Conservation (phyloP, 2,113 vertebrate species). For the Cyprinodon brontotheroides region DNA sequence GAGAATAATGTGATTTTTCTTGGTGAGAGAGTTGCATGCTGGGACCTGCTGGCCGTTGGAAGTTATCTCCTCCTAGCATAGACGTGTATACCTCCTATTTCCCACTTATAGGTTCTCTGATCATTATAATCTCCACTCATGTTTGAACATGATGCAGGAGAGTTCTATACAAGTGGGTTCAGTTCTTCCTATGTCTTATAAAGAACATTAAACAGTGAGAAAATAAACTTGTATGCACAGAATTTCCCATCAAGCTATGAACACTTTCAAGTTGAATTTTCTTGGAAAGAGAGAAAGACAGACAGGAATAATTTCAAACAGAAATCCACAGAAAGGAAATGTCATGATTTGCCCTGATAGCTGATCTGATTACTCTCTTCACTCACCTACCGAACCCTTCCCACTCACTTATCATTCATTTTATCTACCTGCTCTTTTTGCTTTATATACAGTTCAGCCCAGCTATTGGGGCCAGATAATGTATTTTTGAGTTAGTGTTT, state of each 20-base stretch:
- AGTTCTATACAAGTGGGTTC: background rate
- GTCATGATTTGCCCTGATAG: too few relatives aligned
- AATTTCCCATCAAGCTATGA: background rate
- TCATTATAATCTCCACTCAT: background rate
- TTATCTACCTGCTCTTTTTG: too few relatives aligned
- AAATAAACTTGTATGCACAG: background rate
- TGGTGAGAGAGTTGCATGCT: constrained; percentile 2
- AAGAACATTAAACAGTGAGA: too few relatives aligned
- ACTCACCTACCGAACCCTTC: too few relatives aligned
- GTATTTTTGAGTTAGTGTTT: too few relatives aligned
- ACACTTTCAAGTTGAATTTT: background rate
- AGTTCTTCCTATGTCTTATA: too few relatives aligned
- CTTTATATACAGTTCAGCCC: too few relatives aligned
- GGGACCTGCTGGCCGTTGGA: background rate
- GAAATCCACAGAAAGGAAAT: too few relatives aligned
- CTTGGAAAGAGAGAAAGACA: background rate
- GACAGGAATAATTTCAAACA: background rate
- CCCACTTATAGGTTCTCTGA: background rate
- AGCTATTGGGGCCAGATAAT: too few relatives aligned
- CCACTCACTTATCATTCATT: too few relatives aligned
- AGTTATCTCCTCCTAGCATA: background rate
- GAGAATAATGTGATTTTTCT: background rate
- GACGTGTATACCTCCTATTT: background rate
- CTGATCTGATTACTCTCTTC: too few relatives aligned
- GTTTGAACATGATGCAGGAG: background rate